These are phyloP conservation scores for Otus sunia DNA, from an alignment of 2,113 vertebrate species.

Conservation along the genomic window DNA sequence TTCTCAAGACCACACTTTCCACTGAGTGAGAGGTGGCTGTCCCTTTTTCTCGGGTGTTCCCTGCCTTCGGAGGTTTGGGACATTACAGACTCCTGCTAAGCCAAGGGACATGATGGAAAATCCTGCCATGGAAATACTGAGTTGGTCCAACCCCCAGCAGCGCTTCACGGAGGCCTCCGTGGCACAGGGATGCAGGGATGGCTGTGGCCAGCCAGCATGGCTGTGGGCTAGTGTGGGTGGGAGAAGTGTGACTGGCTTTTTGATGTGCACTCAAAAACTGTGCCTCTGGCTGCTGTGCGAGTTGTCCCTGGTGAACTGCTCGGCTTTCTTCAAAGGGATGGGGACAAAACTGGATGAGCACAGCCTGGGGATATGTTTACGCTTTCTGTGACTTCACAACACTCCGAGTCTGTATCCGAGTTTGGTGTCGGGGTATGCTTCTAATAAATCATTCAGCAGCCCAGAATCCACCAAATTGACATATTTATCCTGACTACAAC, in stretches of 20 bases:
- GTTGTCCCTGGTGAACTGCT: not conserved
- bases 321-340: not conserved
- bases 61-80: not conserved
- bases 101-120: not conserved
- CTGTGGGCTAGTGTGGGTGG: not conserved
- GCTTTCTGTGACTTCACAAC: not conserved
- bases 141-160: not conserved
- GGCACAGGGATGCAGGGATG: accelerated
- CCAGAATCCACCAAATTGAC: not conserved
- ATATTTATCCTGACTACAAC: not conserved
- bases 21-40: not conserved
- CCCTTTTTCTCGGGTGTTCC: not conserved
- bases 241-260: not conserved
- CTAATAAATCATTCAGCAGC: not conserved
- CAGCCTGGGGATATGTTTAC: not conserved
- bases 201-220: not conserved
- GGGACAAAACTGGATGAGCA: not conserved
- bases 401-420: not conserved
- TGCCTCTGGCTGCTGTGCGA: not conserved
- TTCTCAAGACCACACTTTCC: not conserved
- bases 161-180: not conserved
- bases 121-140: not conserved
- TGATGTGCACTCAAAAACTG: not conserved
- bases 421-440: not conserved
- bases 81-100: not conserved